These are phyloP conservation scores for Galerucella nymphaeae DNA, from an alignment of 2,888 invertebrate genomes.

Conservation along the genomic window DNA sequence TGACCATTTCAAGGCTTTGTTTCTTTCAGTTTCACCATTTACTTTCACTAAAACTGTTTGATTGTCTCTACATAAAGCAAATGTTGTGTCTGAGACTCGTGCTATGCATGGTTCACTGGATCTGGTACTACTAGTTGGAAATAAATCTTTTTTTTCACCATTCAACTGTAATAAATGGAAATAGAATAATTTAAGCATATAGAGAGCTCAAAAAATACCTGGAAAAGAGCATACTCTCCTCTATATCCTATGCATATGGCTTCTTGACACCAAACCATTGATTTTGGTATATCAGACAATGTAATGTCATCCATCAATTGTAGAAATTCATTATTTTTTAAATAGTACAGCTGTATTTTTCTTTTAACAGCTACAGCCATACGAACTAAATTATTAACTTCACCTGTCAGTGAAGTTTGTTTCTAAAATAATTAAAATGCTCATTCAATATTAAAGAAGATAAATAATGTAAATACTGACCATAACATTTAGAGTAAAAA, in stretches of 20 bases:
- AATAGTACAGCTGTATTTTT: constrained; percentile 87
- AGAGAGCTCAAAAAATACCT: constrained; percentile 43
- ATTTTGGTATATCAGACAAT: constrained; percentile 82
- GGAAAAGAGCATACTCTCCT: constrained; percentile 66
- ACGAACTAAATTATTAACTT: constrained; percentile 80
- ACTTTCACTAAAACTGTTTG: constrained; percentile 88
- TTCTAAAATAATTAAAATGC: constrained; percentile 60
- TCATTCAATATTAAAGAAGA: constrained; percentile 40
- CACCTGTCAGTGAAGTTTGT: constrained; percentile 76
- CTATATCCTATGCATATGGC: constrained; percentile 90
- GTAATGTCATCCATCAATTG: constrained; percentile 79
- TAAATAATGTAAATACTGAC: constrained; percentile 58
- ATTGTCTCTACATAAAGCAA: constrained; percentile 88
- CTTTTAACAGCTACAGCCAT: constrained; percentile 90
- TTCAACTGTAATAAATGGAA: constrained; percentile 52
- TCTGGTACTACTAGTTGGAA: constrained; percentile 83
- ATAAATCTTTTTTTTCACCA: constrained; percentile 82
- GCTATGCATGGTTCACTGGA: constrained; percentile 86
- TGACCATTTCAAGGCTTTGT: constrained; percentile 82
- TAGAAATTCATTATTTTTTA: constrained; percentile 86
- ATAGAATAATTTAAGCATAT: too few relatives aligned
- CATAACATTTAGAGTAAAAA: constrained; percentile 86
- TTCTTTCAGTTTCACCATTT: constrained; percentile 74
- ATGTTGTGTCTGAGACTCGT: constrained; percentile 78
- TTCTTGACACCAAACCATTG: constrained; percentile 85